A percentile compares a stretch with the other conserved stretches of the same genome.
Evolutionary conservation across 2,888 invertebrate genomes (phyloP).

Genomic region (Heteromyza rotundicornis): DNA sequence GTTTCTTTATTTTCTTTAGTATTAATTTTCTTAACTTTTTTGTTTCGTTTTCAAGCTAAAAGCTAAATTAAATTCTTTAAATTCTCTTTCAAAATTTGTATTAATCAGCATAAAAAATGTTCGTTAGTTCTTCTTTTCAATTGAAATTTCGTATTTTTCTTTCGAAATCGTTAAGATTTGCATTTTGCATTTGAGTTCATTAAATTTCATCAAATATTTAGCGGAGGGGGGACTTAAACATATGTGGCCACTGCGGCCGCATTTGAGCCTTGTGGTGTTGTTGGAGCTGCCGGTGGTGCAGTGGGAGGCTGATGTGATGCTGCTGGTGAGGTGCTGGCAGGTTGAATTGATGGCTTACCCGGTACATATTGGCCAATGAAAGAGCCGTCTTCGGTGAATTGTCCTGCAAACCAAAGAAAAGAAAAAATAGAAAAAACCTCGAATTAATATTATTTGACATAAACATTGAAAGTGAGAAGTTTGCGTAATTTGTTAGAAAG

Average conservation of each 20-base stretch:
- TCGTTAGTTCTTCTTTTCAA: constrained; percentile 3
- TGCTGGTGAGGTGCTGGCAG: constrained; percentile 63
- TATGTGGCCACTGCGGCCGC: constrained; percentile 69
- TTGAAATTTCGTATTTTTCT: constrained; percentile 9
- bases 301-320: constrained; percentile 61
- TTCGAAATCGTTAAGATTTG: constrained; percentile 42
- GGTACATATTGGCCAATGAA: constrained; percentile 97
- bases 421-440: background rate
- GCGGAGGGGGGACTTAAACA: constrained; percentile 63
- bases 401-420: constrained; percentile 59
- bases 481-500: background rate
- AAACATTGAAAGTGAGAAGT: background rate
- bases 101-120: constrained; percentile 7
- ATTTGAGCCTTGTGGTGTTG: constrained; percentile 60
- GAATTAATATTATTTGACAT: too few species aligned
- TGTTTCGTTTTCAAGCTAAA: constrained; percentile 36
- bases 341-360: constrained; percentile 74
- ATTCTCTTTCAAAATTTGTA: constrained; percentile 15
- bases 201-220: background rate
- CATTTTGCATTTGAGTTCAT: constrained; percentile 14
- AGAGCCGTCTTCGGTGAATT: constrained; percentile 96
- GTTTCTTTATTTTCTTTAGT: constrained; percentile 28
- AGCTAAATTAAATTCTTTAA: constrained; percentile 37
- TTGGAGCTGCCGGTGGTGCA: constrained; percentile 52
- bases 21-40: too few species aligned